These are phyloP conservation scores for Acridotheres tristis DNA, from an alignment of 2,797 vertebrate genomes.

Conservation along the genomic window DNA sequence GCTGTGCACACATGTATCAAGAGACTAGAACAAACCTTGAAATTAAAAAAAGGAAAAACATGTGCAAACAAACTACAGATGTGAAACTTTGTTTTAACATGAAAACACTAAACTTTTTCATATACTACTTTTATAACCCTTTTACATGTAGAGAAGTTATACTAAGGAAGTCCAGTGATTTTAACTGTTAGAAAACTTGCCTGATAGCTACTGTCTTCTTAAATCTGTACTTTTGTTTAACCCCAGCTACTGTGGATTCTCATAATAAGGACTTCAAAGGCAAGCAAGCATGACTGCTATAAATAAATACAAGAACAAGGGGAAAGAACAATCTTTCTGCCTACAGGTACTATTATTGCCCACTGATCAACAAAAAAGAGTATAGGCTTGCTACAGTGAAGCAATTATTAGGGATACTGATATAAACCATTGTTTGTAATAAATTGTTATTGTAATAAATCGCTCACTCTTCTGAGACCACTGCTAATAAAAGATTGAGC, in stretches of 20 bases:
- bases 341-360: neutral
- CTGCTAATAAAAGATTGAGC: constrained; percentile 72
- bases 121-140: constrained; percentile 27
- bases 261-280: neutral
- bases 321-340: neutral
- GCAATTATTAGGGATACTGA: neutral
- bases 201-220: neutral
- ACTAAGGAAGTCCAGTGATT: neutral
- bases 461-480: constrained; percentile 68
- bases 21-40: constrained; percentile 17
- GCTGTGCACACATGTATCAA: neutral
- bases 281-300: neutral
- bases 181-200: neutral
- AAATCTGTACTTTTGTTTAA: neutral
- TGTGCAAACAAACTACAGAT: constrained; percentile 41
- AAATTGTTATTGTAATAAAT: neutral
- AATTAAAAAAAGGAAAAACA: constrained; percentile 40
- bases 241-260: neutral
- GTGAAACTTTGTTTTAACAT: constrained; percentile 22
- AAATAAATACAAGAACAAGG: neutral
- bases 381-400: neutral
- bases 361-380: neutral
- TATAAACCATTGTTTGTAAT: neutral
- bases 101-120: neutral
- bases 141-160: neutral